A percentile compares a stretch with the other conserved stretches of the same genome.
Conservation (phyloP, 2,888 invertebrate species). For the Spilarctia lutea region DNA sequence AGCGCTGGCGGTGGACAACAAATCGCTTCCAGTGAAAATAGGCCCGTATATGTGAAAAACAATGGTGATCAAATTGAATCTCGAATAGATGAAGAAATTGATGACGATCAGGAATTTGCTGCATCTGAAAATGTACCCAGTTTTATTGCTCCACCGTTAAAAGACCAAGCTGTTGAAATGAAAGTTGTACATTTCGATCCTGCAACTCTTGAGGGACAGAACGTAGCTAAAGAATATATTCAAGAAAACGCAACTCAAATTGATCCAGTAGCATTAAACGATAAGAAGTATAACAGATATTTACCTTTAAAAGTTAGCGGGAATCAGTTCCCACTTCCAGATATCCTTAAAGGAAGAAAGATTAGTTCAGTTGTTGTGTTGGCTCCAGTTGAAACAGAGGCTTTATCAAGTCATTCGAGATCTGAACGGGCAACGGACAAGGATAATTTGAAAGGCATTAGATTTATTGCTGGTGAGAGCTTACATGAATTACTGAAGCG, state of each 20-base stretch:
- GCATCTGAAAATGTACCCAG: slow-evolving; percentile 84
- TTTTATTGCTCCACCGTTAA: slow-evolving; percentile 69
- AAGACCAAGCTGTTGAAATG: slow-evolving; percentile 90
- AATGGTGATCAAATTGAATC: slow-evolving; percentile 87
- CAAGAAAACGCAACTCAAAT: slow-evolving; percentile 90
- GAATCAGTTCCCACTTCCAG: slow-evolving; percentile 94
- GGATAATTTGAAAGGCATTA: slow-evolving; percentile 89
- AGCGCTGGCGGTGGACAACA: slow-evolving; percentile 93
- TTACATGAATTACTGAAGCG: slow-evolving; percentile 91
- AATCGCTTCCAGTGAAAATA: slow-evolving; percentile 89
- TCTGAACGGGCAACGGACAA: slow-evolving; percentile 85
- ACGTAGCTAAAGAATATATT: slow-evolving; percentile 90
- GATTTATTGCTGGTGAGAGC: slow-evolving; percentile 91
- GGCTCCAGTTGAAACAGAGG: slow-evolving; percentile 92
- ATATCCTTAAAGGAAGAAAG: slow-evolving; percentile 90
- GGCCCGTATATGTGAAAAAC: slow-evolving; percentile 88
- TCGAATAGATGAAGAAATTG: slow-evolving; percentile 78
- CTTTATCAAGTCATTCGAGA: slow-evolving; percentile 81
- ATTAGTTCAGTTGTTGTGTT: slow-evolving; percentile 95
- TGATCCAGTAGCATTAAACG: slow-evolving; percentile 91
- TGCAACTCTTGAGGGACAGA: slow-evolving; percentile 90
- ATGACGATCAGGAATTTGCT: slow-evolving; percentile 85
- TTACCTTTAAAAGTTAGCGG: slow-evolving; percentile 94
- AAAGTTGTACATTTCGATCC: slow-evolving; percentile 95
- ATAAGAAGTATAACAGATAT: slow-evolving; percentile 93